A percentile compares a stretch with the other conserved stretches of the same genome.
Conservation (phyloP, 2,797 vertebrate species). For the Spinus pinus region DNA sequence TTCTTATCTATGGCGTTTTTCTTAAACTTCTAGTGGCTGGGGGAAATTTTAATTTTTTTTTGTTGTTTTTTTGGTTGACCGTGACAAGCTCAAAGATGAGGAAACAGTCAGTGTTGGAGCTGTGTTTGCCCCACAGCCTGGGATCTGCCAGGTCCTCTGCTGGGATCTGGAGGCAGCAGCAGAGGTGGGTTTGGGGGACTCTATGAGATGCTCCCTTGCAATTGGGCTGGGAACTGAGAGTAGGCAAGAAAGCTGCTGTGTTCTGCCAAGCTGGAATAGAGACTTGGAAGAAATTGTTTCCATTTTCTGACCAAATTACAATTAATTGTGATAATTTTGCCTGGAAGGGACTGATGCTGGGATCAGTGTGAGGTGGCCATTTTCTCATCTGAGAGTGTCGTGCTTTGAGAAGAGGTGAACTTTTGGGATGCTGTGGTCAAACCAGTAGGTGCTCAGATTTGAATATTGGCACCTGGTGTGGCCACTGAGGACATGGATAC, state of each 20-base stretch:
- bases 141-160: not conserved
- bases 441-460: no score
- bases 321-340: not conserved
- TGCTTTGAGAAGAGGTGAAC: no score
- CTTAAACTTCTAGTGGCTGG: not conserved
- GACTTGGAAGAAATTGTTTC: not conserved
- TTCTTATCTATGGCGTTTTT: not conserved
- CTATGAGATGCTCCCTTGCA: not conserved
- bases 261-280: not conserved
- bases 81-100: not conserved
- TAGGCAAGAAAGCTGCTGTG: not conserved
- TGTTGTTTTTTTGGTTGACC: not conserved
- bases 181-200: not conserved
- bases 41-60: not conserved
- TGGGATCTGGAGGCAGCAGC: not conserved
- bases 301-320: slow-evolving; percentile 39
- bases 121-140: not conserved
- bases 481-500: no score
- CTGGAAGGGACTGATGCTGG: not conserved
- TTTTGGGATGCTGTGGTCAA: no score
- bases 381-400: not conserved
- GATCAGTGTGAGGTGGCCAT: not conserved
- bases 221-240: not conserved
- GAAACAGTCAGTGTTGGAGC: not conserved
- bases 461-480: no score